Evolutionary conservation across 2,797 vertebrate genomes (phyloP), one percentile per base, ranked within the genome.

Genomic region (Malurus splendens): DNA sequence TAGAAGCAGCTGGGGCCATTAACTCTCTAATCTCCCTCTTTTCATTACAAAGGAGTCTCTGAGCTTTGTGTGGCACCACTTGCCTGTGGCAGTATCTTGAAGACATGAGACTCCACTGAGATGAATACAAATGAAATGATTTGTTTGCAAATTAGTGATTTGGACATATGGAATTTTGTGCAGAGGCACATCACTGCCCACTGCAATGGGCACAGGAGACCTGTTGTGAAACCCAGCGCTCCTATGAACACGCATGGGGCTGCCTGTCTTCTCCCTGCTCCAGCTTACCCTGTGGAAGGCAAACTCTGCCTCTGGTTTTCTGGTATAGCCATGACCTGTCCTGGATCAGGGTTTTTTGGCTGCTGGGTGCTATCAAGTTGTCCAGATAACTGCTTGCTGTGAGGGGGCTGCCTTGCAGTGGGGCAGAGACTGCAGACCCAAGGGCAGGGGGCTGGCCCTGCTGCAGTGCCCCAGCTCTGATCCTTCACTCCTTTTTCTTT

Each of bases 41-140:
- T 87, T 81, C 64, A 50, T 90, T 73, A 57, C 38, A 27, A 57
- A 2, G 1, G 25, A 90, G 59, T 39, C 57, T 90, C 76, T 44
- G 75, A 93, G 87, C 47, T 93, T 93, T 72, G 67, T 59, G 54
- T 90, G 78, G 87, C 57, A 74, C 55, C 61, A 52, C 52, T 86
- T 25, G 36, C 91, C 86, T 92, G 52, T 54, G 78, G 67, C 76
- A 77, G 44, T 85, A 93, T 89, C 50, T 75, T 54, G 55, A 52
- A 82, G 71, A 72, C 51, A 76, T 45, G 47, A 77, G 42, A 47
- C 36, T 85, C 39, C 2, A 4, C 12, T 51, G 65, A 85, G 77
- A 89, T 67, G 55, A 19, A 72, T 36, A 52, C 60, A 44, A 78
- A 64, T 17, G 59, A 73, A 74, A 86, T 68, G 1, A 65, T 87